Conservation (phyloP, 2,113 vertebrate genomes). For the Oncorhynchus mykiss region DNA sequence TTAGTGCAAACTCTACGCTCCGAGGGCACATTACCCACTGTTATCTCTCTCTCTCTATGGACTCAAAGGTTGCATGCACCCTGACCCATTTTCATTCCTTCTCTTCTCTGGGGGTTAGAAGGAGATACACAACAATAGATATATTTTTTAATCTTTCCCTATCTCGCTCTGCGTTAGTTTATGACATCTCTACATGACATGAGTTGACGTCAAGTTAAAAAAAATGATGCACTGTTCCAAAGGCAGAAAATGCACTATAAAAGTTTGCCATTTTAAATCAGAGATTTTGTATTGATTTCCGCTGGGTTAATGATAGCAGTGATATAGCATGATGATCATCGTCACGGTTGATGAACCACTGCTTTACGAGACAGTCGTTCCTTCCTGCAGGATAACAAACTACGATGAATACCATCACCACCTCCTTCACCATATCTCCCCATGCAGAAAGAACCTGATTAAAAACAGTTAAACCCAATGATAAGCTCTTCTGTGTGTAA, state of each 20-base stretch:
- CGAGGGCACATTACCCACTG: neutral
- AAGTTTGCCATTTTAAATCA: neutral
- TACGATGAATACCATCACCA: neutral
- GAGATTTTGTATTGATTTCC: neutral
- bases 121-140: neutral
- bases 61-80: neutral
- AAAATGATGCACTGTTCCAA: neutral
- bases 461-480: neutral
- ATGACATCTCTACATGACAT: neutral
- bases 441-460: neutral
- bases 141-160: neutral
- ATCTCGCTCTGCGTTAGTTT: neutral
- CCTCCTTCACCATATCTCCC: neutral
- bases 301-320: neutral
- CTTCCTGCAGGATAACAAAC: neutral
- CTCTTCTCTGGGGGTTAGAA: neutral
- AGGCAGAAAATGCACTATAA: neutral
- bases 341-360: neutral
- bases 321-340: neutral
- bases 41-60: neutral
- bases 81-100: constrained; percentile 5
- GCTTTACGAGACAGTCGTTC: neutral
- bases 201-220: neutral
- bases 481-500: neutral
- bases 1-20: neutral